phyloP scores from a whole-genome alignment of 2,113 vertebrate species.

The Tamias sibiricus region DNA sequence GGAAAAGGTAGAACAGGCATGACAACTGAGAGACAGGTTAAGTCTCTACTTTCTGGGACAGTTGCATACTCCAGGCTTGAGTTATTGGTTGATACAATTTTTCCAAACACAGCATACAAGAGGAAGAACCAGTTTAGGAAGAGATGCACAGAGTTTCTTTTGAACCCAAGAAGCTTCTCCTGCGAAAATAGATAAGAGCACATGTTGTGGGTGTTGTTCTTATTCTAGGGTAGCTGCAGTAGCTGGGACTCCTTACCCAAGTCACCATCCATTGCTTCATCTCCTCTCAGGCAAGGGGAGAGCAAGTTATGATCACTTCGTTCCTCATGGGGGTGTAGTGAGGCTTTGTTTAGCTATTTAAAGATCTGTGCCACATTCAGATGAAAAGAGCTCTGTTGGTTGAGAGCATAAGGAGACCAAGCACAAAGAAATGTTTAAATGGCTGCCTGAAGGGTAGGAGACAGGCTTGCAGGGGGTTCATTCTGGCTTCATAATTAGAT shows the following conservation, averaged over 20 bases:
- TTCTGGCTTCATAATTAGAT: conserved; percentile 71
- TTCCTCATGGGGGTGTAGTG: conserved; percentile 48
- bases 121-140: background rate
- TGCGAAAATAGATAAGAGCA: fast-evolving
- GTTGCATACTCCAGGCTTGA: background rate
- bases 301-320: conserved; percentile 19
- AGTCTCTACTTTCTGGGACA: background rate
- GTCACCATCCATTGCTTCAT: background rate
- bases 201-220: background rate
- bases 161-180: background rate
- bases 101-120: background rate
- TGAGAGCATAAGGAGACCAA: conserved; percentile 29
- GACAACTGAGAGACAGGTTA: background rate
- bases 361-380: background rate
- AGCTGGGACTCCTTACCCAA: background rate
- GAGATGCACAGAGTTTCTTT: background rate
- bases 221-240: background rate
- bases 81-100: background rate
- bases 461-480: conserved; percentile 53
- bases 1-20: fast-evolving
- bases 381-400: conserved; percentile 54
- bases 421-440: conserved; percentile 68
- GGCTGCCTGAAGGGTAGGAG: conserved; percentile 56
- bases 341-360: conserved; percentile 62
- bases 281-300: background rate